These are phyloP conservation scores for Polydrusus cervinus DNA, from an alignment of 2,888 invertebrate species.

Conservation along the genomic window DNA sequence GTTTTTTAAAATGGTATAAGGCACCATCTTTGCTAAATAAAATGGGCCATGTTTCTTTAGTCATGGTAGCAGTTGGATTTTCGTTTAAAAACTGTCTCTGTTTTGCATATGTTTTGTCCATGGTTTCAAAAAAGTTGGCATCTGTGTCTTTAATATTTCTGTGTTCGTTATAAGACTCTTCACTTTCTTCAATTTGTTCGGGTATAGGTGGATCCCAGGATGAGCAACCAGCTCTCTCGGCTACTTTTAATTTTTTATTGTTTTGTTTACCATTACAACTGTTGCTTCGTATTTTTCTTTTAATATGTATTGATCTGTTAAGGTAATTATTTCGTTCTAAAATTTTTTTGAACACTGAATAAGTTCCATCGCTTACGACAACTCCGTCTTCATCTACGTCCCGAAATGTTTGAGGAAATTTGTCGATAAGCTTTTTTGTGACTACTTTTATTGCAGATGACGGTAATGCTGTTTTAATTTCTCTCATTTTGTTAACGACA, in stretches of 20 bases:
- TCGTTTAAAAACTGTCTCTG: no score
- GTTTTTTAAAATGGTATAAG: no score
- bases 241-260: background rate
- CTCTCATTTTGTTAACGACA: slow-evolving; percentile 55
- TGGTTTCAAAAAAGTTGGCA: background rate
- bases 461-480: slow-evolving; percentile 54
- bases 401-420: slow-evolving; percentile 57
- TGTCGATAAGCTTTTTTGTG: slow-evolving; percentile 55
- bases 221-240: background rate
- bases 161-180: background rate
- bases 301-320: background rate
- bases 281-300: background rate
- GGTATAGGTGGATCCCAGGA: background rate
- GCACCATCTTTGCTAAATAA: no score
- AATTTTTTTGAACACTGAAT: slow-evolving; percentile 55
- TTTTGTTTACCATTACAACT: background rate
- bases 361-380: slow-evolving; percentile 56
- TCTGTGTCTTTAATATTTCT: background rate
- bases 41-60: no score
- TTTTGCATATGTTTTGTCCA: background rate
- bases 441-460: slow-evolving; percentile 55
- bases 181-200: background rate
- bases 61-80: no score
- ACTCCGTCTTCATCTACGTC: slow-evolving; percentile 59
- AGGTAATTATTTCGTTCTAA: background rate